Evolutionary conservation across 1,140 invertebrate species (phyloP).

Genomic region (Tetramorium parvispinum): DNA sequence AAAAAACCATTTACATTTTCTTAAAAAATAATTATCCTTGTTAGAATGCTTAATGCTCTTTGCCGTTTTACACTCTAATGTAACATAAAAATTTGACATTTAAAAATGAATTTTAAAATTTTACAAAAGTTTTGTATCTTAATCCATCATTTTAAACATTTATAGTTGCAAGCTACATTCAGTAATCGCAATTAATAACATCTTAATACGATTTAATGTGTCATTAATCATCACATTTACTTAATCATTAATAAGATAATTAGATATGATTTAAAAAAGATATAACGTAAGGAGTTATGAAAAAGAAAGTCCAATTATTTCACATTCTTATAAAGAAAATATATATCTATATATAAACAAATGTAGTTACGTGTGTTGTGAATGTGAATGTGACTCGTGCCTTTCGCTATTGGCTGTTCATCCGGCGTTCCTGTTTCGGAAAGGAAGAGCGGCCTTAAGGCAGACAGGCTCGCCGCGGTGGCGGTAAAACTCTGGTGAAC

Average conservation of each 20-base stretch:
- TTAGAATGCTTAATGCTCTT: not conserved
- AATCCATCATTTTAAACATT: not conserved
- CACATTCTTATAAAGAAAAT: not conserved
- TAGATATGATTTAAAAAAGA: not conserved
- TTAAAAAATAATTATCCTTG: not conserved
- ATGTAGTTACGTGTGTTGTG: no score
- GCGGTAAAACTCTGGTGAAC: constrained; percentile 75
- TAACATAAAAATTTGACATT: not conserved
- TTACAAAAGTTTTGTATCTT: not conserved
- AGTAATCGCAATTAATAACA: not conserved
- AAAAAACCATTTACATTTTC: not conserved
- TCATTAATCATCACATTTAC: not conserved
- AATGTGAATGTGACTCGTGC: constrained; percentile 32
- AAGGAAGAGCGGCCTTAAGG: constrained; percentile 76
- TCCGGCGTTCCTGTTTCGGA: constrained; percentile 73
- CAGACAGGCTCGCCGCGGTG: constrained; percentile 68
- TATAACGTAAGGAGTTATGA: not conserved
- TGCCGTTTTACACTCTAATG: not conserved
- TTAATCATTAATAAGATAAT: not conserved
- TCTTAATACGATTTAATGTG: not conserved
- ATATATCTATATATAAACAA: not conserved
- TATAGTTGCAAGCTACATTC: not conserved
- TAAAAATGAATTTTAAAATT: not conserved
- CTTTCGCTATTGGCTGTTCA: constrained; percentile 63
- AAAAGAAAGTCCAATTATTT: not conserved